phyloP scores from a whole-genome alignment of 2,888 invertebrate species.

The Amitus sp. region DNA sequence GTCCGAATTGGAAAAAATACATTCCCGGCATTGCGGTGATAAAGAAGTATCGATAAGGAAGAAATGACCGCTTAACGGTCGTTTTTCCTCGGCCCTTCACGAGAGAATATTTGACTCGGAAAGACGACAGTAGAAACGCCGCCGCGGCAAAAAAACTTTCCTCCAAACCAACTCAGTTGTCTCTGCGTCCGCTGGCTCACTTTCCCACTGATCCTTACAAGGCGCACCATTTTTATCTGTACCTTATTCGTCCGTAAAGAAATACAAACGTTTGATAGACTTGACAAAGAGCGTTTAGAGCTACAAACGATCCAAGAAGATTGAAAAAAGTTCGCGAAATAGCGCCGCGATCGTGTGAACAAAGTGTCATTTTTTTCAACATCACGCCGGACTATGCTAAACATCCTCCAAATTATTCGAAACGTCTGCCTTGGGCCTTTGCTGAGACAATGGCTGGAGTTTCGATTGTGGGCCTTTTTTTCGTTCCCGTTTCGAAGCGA shows the following conservation, averaged over 20 bases:
- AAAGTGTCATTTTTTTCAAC: too few relatives aligned
- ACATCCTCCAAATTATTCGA: too few relatives aligned
- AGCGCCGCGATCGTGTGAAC: background rate
- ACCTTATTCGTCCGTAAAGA: background rate
- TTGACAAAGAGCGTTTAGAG: background rate
- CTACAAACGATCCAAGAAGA: background rate
- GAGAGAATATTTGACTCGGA: too few relatives aligned
- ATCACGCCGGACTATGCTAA: too few relatives aligned
- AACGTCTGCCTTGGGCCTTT: background rate
- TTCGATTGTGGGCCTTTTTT: conserved; percentile 16
- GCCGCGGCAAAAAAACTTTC: too few relatives aligned
- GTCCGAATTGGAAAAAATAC: too few relatives aligned
- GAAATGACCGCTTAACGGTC: too few relatives aligned
- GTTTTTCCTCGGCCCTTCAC: too few relatives aligned
- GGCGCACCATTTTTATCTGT: background rate
- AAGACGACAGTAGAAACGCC: too few relatives aligned
- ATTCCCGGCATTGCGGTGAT: too few relatives aligned
- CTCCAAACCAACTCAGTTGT: background rate
- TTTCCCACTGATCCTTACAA: background rate
- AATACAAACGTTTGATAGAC: background rate
- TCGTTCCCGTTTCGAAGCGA: conserved; percentile 16
- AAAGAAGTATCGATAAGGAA: too few relatives aligned
- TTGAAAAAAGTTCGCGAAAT: background rate
- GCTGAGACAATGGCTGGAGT: conserved; percentile 26
- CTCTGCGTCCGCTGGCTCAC: background rate